A percentile compares a stretch with the other conserved stretches of the same genome.
Evolutionary conservation across 2,797 vertebrate species (phyloP).

Genomic region (Lepus oiostolus): DNA sequence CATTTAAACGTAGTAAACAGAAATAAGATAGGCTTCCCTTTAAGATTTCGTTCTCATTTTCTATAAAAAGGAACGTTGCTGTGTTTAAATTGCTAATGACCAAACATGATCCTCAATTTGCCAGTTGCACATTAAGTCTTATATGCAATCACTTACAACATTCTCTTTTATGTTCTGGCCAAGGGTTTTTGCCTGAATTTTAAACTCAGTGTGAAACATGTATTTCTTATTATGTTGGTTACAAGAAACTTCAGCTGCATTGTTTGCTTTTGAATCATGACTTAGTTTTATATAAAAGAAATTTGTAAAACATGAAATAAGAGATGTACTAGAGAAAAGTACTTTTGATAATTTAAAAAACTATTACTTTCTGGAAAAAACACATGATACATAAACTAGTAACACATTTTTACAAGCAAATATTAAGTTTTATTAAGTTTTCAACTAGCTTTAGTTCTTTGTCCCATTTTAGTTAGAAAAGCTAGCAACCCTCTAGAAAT

Average conservation of each 20-base stretch:
- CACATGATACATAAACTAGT: not conserved
- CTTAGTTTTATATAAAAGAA: conserved; percentile 42
- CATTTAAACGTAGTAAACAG: conserved; percentile 52
- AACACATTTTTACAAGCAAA: not conserved
- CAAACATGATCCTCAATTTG: not conserved
- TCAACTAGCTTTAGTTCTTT: not conserved
- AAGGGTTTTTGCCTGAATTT: not conserved
- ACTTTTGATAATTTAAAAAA: conserved; percentile 23
- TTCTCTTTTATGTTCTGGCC: conserved; percentile 5
- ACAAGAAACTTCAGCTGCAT: not conserved
- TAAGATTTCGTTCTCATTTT: not conserved
- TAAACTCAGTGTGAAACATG: conserved; percentile 1
- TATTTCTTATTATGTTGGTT: not conserved
- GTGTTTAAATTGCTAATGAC: not conserved
- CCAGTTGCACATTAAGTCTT: not conserved
- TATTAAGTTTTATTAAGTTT: conserved; percentile 15
- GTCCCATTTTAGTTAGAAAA: not conserved
- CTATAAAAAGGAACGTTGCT: not conserved
- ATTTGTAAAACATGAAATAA: conserved; percentile 3
- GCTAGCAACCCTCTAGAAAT: not conserved
- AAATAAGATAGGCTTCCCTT: not conserved
- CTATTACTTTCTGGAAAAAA: conserved; percentile 13
- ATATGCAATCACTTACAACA: not conserved
- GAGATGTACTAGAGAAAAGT: not conserved
- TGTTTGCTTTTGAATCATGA: conserved; percentile 44